Evolutionary conservation across 2,797 vertebrate species (phyloP), one percentile per base, ranked within the genome.

Genomic region (Erithacus rubecula): DNA sequence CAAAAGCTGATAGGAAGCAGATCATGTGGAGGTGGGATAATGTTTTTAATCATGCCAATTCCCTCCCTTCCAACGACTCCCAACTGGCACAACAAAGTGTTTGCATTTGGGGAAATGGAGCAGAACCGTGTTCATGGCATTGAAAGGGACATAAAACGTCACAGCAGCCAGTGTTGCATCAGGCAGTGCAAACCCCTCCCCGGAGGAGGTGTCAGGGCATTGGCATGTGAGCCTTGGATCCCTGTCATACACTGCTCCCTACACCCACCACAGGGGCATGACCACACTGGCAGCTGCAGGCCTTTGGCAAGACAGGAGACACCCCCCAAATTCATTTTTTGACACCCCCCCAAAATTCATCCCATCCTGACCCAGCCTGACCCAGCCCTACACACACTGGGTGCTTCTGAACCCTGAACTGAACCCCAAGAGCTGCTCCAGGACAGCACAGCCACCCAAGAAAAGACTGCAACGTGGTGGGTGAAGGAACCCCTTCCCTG

Each of bases 141-240:
- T 37, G 29, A 56, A 76, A 17, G 13, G 20, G 16, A 8, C 39
- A 83, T 10, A 44, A 76, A 56, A 5, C 4, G 2, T 29, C 32
- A 24, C 11, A 49, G 37, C 5, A 27, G 32, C 26, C 9, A 22
- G 6, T 26, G 26, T 22, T 64, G 30, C 26, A 68, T 41, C 60
- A 72, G n/a, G 8, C 19, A 65, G 8, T 19, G 9, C 9, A 23
- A 68, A 62, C 11, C 13, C 34, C 22, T 75, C 34, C 27, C 22
- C 1, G 1, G 14, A 32, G 11, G 9, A 13, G 3, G 5, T 15
- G 9, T 6, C 0, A 1, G 69, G 8, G 7, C 32, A 69, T 6
- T 55, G 32, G 32, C 22, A 15, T 0, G 0, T 41, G 23, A 75
- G 30, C 32, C 22, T 49, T 5, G 3, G 19, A 53, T 17, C 32